A percentile compares a stretch with the other conserved stretches of the same genome.
Conservation (phyloP, 2,113 vertebrate genomes). For the Cnemophilus loriae region DNA sequence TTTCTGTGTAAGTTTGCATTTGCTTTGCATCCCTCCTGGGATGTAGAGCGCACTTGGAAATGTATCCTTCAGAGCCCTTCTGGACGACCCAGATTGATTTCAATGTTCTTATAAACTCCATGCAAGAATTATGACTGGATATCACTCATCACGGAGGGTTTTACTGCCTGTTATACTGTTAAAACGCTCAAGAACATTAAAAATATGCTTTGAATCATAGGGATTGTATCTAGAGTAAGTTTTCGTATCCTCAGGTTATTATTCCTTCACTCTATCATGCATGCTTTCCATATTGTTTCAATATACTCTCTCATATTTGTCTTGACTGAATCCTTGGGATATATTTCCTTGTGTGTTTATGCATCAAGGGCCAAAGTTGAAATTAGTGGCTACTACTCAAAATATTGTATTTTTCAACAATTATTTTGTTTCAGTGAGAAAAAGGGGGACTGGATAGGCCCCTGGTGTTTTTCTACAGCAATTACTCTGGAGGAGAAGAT, state of each 20-base stretch:
- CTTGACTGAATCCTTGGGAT: background rate
- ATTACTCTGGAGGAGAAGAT: background rate
- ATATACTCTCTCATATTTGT: background rate
- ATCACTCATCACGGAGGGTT: background rate
- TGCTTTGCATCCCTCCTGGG: background rate
- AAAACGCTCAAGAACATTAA: background rate
- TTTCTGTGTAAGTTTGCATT: background rate
- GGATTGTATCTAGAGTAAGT: background rate
- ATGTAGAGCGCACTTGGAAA: background rate
- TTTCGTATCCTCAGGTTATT: background rate
- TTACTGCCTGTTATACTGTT: background rate
- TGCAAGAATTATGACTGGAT: background rate
- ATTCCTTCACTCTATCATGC: background rate
- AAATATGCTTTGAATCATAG: background rate
- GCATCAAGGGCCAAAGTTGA: background rate
- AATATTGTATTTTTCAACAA: background rate
- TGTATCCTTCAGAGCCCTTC: background rate
- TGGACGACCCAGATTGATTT: background rate
- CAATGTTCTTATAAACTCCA: background rate
- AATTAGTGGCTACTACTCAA: background rate
- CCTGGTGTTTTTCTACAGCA: background rate
- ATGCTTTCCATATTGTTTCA: background rate
- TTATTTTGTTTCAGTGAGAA: background rate
- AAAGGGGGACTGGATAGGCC: accelerated
- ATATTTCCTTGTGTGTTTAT: background rate